A percentile compares a stretch with the other conserved stretches of the same genome.
Evolutionary conservation across 2,888 invertebrate genomes (phyloP).

Genomic region (Pharmacophagus antenor): DNA sequence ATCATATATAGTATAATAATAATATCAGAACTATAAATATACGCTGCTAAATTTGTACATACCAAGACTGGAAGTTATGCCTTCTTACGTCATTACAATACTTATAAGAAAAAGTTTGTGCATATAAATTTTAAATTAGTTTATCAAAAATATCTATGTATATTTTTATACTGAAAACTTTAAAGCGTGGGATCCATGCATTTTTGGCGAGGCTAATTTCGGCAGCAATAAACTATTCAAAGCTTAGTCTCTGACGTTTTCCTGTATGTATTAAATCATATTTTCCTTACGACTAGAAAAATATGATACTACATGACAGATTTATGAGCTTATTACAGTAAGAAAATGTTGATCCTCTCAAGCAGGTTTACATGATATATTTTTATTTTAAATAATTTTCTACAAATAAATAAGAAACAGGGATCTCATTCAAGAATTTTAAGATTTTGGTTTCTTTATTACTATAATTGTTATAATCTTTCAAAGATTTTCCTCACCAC

Average conservation of each 20-base stretch:
- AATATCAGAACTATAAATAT: no score
- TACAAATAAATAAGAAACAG: not conserved
- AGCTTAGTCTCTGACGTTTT: slow-evolving; percentile 28
- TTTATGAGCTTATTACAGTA: slow-evolving; percentile 28
- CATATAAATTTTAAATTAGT: no score
- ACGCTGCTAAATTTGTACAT: no score
- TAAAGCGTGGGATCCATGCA: not conserved
- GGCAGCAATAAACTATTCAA: slow-evolving; percentile 27
- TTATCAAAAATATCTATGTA: not conserved
- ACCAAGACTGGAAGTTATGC: no score
- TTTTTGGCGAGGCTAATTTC: slow-evolving; percentile 16
- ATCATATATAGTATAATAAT: no score
- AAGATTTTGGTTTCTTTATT: not conserved
- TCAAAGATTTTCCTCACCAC: not conserved
- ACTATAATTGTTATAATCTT: no score
- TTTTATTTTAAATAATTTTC: slow-evolving; percentile 8
- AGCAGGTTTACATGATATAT: slow-evolving; percentile 29
- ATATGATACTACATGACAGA: slow-evolving; percentile 30
- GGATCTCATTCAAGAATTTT: no score
- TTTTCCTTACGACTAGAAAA: slow-evolving; percentile 28
- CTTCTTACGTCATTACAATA: no score
- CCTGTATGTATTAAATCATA: slow-evolving; percentile 28
- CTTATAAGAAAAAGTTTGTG: no score
- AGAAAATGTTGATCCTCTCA: slow-evolving; percentile 26
- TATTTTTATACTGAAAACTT: not conserved